Conservation (phyloP, 1,140 invertebrate species). For the Diorhabda carinulata region DNA sequence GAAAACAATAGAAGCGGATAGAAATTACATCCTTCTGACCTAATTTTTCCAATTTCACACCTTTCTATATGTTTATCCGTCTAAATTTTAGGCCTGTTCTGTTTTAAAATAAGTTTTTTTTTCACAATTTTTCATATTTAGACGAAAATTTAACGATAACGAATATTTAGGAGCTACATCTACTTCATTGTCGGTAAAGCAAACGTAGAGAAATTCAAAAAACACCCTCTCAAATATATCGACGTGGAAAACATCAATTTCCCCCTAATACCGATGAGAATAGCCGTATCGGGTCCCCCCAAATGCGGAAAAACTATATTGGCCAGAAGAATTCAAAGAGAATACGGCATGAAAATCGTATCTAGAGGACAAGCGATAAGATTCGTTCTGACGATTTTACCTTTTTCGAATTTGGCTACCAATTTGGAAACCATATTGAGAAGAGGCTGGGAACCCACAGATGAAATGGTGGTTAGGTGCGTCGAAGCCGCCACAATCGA, state of each 20-base stretch:
- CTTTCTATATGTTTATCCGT: no score
- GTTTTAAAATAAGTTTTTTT: no score
- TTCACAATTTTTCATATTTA: no score
- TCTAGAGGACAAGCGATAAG: slow-evolving; percentile 51
- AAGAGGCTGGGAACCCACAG: slow-evolving; percentile 45
- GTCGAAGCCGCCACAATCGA: slow-evolving; percentile 52
- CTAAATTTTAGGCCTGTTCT: no score
- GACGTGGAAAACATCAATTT: slow-evolving; percentile 43
- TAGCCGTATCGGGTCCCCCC: slow-evolving; percentile 77
- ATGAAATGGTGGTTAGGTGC: slow-evolving; percentile 48
- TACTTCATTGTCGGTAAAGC: slow-evolving; percentile 55
- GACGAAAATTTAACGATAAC: no score
- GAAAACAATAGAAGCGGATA: no score
- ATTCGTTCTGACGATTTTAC: slow-evolving; percentile 49
- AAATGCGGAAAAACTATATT: slow-evolving; percentile 81
- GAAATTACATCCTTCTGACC: no score
- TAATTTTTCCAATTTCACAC: no score
- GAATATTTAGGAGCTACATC: slow-evolving; percentile 48
- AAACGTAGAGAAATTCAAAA: slow-evolving; percentile 50
- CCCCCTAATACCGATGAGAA: slow-evolving; percentile 58
- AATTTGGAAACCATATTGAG: slow-evolving; percentile 45
- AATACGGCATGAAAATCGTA: slow-evolving; percentile 52
- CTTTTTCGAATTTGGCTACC: slow-evolving; percentile 49
- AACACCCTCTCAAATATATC: slow-evolving; percentile 54
- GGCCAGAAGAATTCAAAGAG: slow-evolving; percentile 49